Evolutionary conservation across 2,113 vertebrate species (phyloP).

Genomic region (Girardinichthys multiradiatus): DNA sequence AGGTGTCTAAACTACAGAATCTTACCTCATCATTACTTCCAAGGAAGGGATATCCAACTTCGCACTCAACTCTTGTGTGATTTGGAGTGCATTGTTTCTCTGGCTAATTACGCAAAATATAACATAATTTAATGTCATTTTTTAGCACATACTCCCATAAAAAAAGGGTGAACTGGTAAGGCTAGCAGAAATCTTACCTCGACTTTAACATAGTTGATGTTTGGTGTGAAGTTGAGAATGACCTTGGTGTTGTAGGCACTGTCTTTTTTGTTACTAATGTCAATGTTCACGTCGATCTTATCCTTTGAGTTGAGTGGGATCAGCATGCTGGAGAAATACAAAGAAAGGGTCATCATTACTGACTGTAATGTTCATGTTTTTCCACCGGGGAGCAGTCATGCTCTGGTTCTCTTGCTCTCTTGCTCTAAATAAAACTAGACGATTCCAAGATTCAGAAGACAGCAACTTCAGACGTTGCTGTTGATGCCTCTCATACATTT

Average conservation of each 20-base stretch:
- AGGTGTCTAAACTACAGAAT: background rate
- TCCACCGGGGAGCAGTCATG: conserved; percentile 57
- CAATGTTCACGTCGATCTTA: conserved; percentile 85
- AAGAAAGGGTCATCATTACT: background rate
- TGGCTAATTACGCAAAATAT: conserved; percentile 72
- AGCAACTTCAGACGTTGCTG: background rate
- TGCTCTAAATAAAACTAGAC: too few species aligned
- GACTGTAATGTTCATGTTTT: conserved; percentile 21
- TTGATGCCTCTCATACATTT: background rate
- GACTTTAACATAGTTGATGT: conserved; percentile 91
- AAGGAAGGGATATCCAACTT: conserved; percentile 94
- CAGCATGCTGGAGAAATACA: conserved; percentile 71
- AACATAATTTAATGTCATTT: background rate
- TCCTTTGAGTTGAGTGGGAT: conserved; percentile 81
- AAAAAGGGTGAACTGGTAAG: background rate
- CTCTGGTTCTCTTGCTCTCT: background rate
- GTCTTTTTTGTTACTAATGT: conserved; percentile 86
- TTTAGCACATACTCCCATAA: background rate
- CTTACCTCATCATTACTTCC: conserved; percentile 77
- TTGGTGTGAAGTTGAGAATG: conserved; percentile 85
- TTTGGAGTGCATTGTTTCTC: conserved; percentile 86
- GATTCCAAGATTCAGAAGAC: background rate
- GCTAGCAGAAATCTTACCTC: conserved; percentile 81
- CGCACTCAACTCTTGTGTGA: conserved; percentile 85
- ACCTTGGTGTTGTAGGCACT: conserved; percentile 95